Base-by-base conservation (phyloP, 2,113 vertebrate species). In the Phrynocephalus versicolor region DNA sequence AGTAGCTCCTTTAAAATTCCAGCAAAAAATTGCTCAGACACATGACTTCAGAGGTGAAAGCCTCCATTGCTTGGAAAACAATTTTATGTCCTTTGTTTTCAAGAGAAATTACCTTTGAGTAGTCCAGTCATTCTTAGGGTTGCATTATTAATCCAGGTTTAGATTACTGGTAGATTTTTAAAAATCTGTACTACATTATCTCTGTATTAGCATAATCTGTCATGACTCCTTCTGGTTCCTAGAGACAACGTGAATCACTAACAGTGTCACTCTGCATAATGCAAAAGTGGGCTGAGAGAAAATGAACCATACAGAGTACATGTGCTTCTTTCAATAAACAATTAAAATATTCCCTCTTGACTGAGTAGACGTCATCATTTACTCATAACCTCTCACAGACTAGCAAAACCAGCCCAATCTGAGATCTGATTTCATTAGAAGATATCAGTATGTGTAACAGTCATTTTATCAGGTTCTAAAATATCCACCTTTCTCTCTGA, bases 401-500 rank as follows among this genome's bases (percentile, higher is more conserved):
- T 51, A 80, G 72, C 19, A 85, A 62, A 85, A 73, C 58, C 21
- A 74, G 57, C 35, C 69, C 33, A 51, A 80, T 80, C 57, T 65
- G 69, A 73, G 45, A 85, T 64, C 69, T 73, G 71, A 73, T 80
- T 80, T 85, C 77, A 74, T 73, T 69, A 74, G 77, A 85, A 85
- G 70, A 64, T 85, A 80, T 64, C 57, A 80, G 80, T 39, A 74
- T 85, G n/a, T 80, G 64, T 64, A 73, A 65, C 58, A 80, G 39
- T 74, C 58, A 55, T 85, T 85, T 80, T 85, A 81, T 65, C 69
- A 73, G 91, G 23, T 41, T 84, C 0, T 14, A 91, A 93, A 87
- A 94, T 85, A 87, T 88, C 79, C 85, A 83, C 84, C 90, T 92
- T 77, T 89, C 83, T 82, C 88, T 92, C 81, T 89, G 90, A 89